These are phyloP conservation scores for Eupithecia dodoneata DNA, from an alignment of 2,888 invertebrate genomes.

Conservation along the genomic window DNA sequence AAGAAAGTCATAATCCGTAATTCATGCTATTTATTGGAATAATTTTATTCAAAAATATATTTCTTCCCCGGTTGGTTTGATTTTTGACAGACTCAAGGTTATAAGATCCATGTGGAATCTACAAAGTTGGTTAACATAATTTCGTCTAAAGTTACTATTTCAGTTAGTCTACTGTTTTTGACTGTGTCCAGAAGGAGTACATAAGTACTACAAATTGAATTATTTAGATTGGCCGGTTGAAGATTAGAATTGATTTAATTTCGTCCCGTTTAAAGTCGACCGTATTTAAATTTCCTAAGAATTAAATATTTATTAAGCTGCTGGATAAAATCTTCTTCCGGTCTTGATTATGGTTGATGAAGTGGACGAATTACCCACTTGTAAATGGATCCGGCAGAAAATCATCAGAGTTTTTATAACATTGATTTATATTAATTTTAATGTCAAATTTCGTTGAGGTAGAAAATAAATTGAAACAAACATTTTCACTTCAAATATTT, in stretches of 20 bases:
- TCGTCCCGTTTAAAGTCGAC: constrained; percentile 47
- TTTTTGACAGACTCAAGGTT: not conserved
- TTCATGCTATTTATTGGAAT: no score
- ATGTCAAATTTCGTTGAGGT: not conserved
- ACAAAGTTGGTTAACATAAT: not conserved
- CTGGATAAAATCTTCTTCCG: constrained; percentile 5
- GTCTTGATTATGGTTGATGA: constrained; percentile 1
- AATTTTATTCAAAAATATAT: no score
- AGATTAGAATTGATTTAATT: constrained; percentile 71
- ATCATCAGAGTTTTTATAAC: not conserved
- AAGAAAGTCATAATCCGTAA: no score
- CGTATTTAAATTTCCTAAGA: constrained; percentile 25
- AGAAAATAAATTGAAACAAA: not conserved
- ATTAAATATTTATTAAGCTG: constrained; percentile 29
- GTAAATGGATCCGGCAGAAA: not conserved
- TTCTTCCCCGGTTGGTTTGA: not conserved
- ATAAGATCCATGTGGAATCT: not conserved
- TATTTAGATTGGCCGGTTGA: constrained; percentile 70
- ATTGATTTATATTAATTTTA: not conserved
- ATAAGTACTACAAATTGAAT: constrained; percentile 57
- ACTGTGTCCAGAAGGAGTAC: constrained; percentile 28
- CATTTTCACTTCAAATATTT: not conserved
- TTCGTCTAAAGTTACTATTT: not conserved
- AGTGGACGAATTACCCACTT: not conserved
- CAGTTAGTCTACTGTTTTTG: not conserved